These are phyloP conservation scores for Drosophila lutescens DNA, from an alignment of 2,888 invertebrate genomes.

Conservation along the genomic window DNA sequence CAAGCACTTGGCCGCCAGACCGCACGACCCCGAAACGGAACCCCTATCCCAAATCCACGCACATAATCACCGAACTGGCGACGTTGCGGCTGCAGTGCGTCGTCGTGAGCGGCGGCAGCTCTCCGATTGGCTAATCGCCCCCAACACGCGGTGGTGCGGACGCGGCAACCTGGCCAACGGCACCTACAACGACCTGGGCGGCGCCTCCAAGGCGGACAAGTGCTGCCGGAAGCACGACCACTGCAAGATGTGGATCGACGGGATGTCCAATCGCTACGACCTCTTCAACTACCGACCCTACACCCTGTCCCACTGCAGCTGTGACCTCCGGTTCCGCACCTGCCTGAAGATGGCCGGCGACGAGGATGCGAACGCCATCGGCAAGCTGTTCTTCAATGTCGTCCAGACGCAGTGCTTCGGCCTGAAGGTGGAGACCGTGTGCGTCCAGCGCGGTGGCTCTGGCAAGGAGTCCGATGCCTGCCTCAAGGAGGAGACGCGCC, in stretches of 20 bases:
- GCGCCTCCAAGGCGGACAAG: constrained; percentile 92
- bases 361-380: constrained; percentile 94
- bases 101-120: constrained; percentile 67
- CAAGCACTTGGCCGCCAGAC: constrained; percentile 45
- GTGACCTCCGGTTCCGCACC: constrained; percentile 95
- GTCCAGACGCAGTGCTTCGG: constrained; percentile 97
- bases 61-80: constrained; percentile 48
- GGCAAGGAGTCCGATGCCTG: constrained; percentile 87
- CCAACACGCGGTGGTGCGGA: constrained; percentile 97
- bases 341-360: constrained; percentile 95
- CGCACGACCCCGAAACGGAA: constrained; percentile 45
- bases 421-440: constrained; percentile 91
- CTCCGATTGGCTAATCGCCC: constrained; percentile 90
- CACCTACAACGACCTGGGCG: constrained; percentile 92
- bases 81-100: constrained; percentile 28
- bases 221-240: constrained; percentile 96
- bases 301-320: constrained; percentile 95
- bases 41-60: constrained; percentile 60
- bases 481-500: constrained; percentile 87
- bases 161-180: constrained; percentile 91
- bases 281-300: constrained; percentile 95
- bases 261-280: constrained; percentile 92
- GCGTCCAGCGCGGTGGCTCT: constrained; percentile 90
- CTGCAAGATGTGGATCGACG: constrained; percentile 93
- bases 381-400: constrained; percentile 96